Evolutionary conservation across 2,113 vertebrate species (phyloP).

Genomic region (Chaetodon trifascialis): DNA sequence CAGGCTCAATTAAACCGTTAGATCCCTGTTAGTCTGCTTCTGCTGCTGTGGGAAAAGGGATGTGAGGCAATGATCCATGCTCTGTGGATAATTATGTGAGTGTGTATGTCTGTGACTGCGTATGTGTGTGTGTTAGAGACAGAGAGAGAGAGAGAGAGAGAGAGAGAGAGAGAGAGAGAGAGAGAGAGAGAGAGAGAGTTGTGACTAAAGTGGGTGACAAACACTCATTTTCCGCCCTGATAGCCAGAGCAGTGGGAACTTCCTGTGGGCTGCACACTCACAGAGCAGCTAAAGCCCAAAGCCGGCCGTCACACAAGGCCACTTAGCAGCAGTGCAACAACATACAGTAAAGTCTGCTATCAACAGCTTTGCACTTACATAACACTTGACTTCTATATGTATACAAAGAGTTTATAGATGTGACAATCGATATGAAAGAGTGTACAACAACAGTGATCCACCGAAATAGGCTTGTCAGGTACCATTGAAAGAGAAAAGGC

Average conservation of each 20-base stretch:
- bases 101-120: constrained; percentile 12
- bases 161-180: too few species aligned
- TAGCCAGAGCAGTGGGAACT: constrained; percentile 84
- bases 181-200: constrained; percentile 41
- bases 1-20: constrained; percentile 63
- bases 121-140: not conserved
- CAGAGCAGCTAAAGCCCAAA: constrained; percentile 56
- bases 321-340: constrained; percentile 23
- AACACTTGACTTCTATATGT: not conserved
- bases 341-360: constrained; percentile 14
- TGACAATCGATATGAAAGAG: not conserved
- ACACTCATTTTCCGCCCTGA: constrained; percentile 85
- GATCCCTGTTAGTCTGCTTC: constrained; percentile 47
- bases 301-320: constrained; percentile 9
- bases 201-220: constrained; percentile 77
- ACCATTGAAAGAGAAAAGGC: too few species aligned
- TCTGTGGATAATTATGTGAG: constrained; percentile 26
- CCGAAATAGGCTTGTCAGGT: too few species aligned
- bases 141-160: constrained; percentile 14
- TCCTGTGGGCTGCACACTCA: constrained; percentile 78
- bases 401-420: not conserved
- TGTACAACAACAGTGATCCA: not conserved
- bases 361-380: constrained; percentile 15
- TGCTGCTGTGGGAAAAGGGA: constrained; percentile 67
- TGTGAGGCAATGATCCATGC: constrained; percentile 58